Conservation (phyloP, 2,888 invertebrate genomes). For the Tinea semifulvella region DNA sequence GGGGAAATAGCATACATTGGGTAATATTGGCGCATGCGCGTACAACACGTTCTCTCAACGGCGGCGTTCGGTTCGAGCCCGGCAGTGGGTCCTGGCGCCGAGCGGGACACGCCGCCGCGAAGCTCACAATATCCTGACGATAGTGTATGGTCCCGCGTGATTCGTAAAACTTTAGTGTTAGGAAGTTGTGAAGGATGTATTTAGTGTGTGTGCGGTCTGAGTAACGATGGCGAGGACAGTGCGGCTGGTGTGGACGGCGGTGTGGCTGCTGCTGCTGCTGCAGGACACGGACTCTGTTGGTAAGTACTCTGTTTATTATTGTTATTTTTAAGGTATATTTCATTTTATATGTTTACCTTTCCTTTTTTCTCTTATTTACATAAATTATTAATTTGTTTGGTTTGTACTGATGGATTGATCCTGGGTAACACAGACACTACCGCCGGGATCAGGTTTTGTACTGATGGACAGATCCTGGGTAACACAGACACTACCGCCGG, state of each 20-base stretch:
- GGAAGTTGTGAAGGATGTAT: not conserved
- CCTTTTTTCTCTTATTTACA: not conserved
- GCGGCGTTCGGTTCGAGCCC: not conserved
- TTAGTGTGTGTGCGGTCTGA: too few species aligned
- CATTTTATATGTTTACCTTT: not conserved
- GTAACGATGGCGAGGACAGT: not conserved
- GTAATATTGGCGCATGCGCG: slow-evolving; percentile 1
- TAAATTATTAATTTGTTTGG: too few species aligned
- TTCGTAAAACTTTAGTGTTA: not conserved
- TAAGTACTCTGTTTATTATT: not conserved
- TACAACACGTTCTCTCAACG: not conserved
- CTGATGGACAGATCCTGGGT: too few species aligned
- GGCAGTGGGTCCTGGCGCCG: not conserved
- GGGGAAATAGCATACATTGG: slow-evolving; percentile 6
- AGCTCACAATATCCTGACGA: too few species aligned
- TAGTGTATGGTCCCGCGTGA: not conserved
- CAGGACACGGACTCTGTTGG: slow-evolving; percentile 4
- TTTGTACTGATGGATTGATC: too few species aligned
- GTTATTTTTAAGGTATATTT: too few species aligned
- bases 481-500: too few species aligned
- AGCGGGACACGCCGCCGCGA: not conserved
- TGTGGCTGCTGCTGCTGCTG: not conserved
- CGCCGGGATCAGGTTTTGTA: too few species aligned
- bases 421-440: too few species aligned
- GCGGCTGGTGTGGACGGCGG: not conserved